Conservation (phyloP, 2,113 vertebrate species). For the Zosterops pallidus region DNA sequence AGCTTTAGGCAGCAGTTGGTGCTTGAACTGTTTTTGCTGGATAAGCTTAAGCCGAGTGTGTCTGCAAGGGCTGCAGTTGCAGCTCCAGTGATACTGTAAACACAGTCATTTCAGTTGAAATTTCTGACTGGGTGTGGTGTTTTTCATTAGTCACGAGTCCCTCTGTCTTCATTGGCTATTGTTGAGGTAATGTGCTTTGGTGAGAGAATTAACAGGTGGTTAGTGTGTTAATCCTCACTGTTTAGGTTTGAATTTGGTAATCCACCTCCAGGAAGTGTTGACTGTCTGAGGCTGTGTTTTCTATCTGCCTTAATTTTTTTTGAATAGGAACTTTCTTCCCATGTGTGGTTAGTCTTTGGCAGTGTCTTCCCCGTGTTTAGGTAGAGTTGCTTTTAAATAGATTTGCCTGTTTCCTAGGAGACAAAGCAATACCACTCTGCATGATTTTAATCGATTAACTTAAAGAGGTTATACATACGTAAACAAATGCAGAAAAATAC, state of each 20-base stretch:
- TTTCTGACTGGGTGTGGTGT: slow-evolving; percentile 9
- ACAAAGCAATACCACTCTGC: background rate
- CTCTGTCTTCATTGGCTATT: background rate
- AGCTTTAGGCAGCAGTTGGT: background rate
- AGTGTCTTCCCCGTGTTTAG: background rate
- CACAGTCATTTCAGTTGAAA: background rate
- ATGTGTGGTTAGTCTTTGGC: background rate
- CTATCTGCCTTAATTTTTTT: background rate
- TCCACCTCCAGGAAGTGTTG: background rate
- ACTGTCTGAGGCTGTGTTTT: background rate
- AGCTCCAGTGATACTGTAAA: background rate
- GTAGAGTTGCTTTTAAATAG: background rate
- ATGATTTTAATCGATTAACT: background rate
- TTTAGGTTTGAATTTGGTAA: slow-evolving; percentile 6
- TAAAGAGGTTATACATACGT: background rate
- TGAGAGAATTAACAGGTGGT: background rate
- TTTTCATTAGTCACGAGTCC: background rate
- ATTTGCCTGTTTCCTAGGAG: slow-evolving; percentile 11
- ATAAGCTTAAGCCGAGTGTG: background rate
- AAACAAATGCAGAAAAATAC: background rate
- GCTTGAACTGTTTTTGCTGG: background rate
- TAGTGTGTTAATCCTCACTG: slow-evolving; percentile 1
- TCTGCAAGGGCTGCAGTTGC: background rate
- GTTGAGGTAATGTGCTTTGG: background rate
- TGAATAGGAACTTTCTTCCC: background rate